Percentiles rank a stretch among this genome's conserved stretches.
phyloP scores from a whole-genome alignment of 64 coral and sea anemone genomes.

The Dendronephthya gigantea region DNA sequence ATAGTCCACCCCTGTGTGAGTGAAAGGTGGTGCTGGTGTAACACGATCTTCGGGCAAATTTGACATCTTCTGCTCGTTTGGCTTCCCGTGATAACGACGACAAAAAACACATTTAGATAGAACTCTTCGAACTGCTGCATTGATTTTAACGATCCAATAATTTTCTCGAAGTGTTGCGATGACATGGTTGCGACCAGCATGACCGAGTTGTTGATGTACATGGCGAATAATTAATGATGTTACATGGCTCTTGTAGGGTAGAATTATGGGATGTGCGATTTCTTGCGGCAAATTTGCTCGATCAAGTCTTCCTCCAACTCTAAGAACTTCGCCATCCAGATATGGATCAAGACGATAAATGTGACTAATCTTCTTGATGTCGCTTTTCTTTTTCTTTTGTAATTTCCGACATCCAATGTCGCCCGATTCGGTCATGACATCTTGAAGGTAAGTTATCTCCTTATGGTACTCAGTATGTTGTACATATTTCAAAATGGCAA shows the following conservation, averaged over 20 bases:
- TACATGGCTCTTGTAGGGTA: background rate
- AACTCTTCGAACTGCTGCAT: conserved; percentile 1
- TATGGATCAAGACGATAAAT: conserved; percentile 8
- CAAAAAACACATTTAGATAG: background rate
- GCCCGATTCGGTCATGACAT: background rate
- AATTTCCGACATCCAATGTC: background rate
- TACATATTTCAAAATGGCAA: background rate
- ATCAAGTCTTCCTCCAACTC: conserved; percentile 10
- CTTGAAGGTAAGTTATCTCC: background rate
- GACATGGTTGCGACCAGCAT: conserved; percentile 16
- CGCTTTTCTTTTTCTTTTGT: background rate
- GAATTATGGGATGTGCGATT: background rate
- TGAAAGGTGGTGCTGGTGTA: background rate
- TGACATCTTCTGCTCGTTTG: background rate
- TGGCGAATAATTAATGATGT: no score
- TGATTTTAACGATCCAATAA: conserved; percentile 3
- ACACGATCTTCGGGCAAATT: background rate
- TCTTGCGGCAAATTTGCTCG: background rate
- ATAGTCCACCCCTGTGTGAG: background rate
- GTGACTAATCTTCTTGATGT: background rate
- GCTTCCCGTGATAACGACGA: background rate
- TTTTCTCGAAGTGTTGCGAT: background rate
- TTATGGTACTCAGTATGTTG: background rate
- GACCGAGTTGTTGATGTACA: background rate
- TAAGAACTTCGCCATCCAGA: background rate